Evolutionary conservation across 2,888 invertebrate species (phyloP), one percentile per base, ranked within the genome.

Genomic region (Cerastis rubricosa): DNA sequence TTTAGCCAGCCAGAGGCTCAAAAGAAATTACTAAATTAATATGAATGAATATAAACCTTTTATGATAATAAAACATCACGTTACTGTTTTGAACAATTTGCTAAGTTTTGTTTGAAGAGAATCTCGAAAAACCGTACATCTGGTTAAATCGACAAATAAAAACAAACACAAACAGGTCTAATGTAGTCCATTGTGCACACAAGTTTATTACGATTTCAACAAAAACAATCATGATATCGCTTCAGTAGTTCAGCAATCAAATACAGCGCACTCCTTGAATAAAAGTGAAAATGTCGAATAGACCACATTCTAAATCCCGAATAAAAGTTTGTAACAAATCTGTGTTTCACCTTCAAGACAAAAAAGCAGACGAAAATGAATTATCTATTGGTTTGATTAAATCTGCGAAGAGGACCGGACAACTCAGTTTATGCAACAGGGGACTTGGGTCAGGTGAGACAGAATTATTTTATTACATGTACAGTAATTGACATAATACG

Each of bases 321-420:
- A 92, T 95, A 79, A 95, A 93, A 91, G 89, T 94, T 73, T 92
- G 92, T 90, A 96, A 94, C 90, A 95, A 94, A 91, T 91, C 96
- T 88, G 91, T 98, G 71, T 98, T 98, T 94, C 98, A 98, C 91
- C 97, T 97, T 91, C 98, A 98, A 96, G 97, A 97, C 85, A 97
- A 97, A 94, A 97, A 97, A 81, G 98, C 98, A 85, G 98, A 98
- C 90, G 97, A 98, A 81, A 97, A 96, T 76, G 97, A 97, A 91
- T 93, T 99, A 81, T 97, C 98, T 49, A 97, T 97, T 75, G 97
- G 97, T 70, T 94, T 98, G 89, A 97, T 99, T 76, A 98, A 98
- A 94, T 97, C 98, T 85, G 98, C 99, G 7, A 97, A 98, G 89
- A 98, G 98, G 91, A 98, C 98, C 83, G 99, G 99, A 35, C 97